Evolutionary conservation across 2,888 invertebrate genomes (phyloP).

Genomic region (Poecilus cupreus): DNA sequence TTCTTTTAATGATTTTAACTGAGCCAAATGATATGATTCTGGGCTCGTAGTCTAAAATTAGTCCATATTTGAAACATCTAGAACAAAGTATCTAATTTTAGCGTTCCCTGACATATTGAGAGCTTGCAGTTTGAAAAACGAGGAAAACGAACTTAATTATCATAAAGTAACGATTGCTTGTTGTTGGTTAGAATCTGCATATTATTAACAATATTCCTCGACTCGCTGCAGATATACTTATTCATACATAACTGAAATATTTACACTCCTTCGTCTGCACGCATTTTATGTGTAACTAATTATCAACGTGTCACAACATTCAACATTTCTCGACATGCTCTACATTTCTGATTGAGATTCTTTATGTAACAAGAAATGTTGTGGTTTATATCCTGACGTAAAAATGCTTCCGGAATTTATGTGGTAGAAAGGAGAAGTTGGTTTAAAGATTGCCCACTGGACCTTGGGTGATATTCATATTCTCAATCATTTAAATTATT

Average conservation of each 20-base stretch:
- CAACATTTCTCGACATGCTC: conserved; percentile 6
- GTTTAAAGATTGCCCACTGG: too few species aligned
- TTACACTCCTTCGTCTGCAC: conserved; percentile 25
- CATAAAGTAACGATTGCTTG: neutral
- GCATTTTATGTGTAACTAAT: conserved; percentile 28
- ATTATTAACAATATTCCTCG: conserved; percentile 7
- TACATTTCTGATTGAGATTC: conserved; percentile 18
- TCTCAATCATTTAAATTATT: too few species aligned
- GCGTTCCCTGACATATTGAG: neutral
- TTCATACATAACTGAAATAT: conserved; percentile 13
- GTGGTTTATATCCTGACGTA: neutral
- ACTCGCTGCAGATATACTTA: neutral
- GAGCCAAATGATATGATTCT: too few species aligned
- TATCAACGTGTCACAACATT: neutral
- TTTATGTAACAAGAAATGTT: neutral
- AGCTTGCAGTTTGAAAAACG: neutral
- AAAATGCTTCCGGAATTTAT: conserved; percentile 4
- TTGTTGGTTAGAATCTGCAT: neutral
- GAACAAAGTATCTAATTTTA: neutral
- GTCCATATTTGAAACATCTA: neutral
- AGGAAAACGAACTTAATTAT: neutral
- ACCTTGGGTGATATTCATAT: too few species aligned
- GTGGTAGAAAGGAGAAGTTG: too few species aligned
- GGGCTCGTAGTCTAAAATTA: neutral
- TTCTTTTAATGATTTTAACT: too few species aligned